Base-by-base conservation (phyloP, 2,888 invertebrate genomes). In the Gortyna flavago region DNA sequence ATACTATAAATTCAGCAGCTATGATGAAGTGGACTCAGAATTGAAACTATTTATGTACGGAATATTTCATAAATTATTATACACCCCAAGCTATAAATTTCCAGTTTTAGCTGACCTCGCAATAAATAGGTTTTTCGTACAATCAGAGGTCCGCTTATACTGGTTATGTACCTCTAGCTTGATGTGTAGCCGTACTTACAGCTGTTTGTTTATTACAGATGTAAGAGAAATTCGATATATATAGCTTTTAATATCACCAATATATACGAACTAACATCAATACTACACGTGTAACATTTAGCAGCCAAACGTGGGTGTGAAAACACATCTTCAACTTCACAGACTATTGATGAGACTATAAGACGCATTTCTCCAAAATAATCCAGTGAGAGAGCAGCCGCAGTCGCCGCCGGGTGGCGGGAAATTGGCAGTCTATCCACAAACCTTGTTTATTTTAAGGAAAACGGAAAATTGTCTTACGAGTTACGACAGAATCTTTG, bases 331-430 rank as follows among this genome's bases (percentile, higher is more conserved):
- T 73, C n/a, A 59, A 73, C 51, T 75, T 41, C 44, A 25, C n/a
- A 79, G 59, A 75, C 72, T 75, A 54, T 69, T 69, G 35, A 35
- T 73, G n/a, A 79, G 59, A 77, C 32, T 59, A 11, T 59, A 73
- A 85, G 68, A 79, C 69, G 67, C 71, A 73, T 88, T 91, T 90
- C 81, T 89, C 91, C 89, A 90, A 90, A 91, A 90, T 87, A 84
- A 87, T 92, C 87, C 88, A 92, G 92, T 91, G 62, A 75, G 76
- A 75, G 61, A 79, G 73, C 70, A 80, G 69, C 79, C 81, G 75
- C n/a, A 25, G 77, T 59, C 75, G 73, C 25, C 79, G 86, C 84
- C 89, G 88, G 86, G 84, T 89, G 85, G 87, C 87, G 85, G 77
- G 72, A 38, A 72, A 77, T 83, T 89, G 89, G 87, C 90, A 83